A percentile compares a stretch with the other conserved stretches of the same genome.
phyloP scores from a whole-genome alignment of 1,140 invertebrate species.

The Camponotus floridanus region DNA sequence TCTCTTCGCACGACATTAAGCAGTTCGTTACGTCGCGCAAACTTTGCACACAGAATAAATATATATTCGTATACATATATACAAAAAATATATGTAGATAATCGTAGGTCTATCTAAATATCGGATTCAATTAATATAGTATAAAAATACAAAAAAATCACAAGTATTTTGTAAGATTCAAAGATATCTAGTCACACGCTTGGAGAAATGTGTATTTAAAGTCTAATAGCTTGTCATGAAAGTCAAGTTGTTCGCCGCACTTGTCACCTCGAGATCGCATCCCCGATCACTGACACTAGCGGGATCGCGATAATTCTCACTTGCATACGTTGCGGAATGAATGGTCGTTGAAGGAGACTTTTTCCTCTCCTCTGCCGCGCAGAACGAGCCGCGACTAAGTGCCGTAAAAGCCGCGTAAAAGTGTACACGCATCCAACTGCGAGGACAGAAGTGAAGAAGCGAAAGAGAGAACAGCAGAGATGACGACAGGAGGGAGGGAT shows the following conservation, averaged over 20 bases:
- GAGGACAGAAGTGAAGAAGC: slow-evolving; percentile 52
- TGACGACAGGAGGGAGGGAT: slow-evolving; percentile 20
- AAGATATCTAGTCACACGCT: slow-evolving; percentile 4
- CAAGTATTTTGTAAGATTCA: not conserved
- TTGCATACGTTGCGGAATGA: slow-evolving; percentile 69
- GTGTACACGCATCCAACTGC: slow-evolving; percentile 60
- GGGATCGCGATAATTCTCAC: slow-evolving; percentile 51
- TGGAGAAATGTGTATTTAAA: not conserved
- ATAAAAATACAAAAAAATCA: not conserved
- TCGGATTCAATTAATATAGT: not conserved
- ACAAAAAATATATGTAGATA: not conserved
- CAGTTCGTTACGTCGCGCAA: slow-evolving; percentile 13
- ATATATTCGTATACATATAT: not conserved
- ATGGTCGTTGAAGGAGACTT: slow-evolving; percentile 37
- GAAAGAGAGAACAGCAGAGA: slow-evolving; percentile 40
- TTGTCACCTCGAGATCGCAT: slow-evolving; percentile 24
- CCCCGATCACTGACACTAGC: slow-evolving; percentile 28
- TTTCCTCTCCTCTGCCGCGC: slow-evolving; percentile 53
- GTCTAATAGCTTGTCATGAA: slow-evolving; percentile 15
- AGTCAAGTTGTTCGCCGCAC: slow-evolving; percentile 28
- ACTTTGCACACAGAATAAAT: not conserved
- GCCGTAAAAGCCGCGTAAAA: slow-evolving; percentile 74
- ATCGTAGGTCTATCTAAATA: not conserved
- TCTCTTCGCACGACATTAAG: not conserved
- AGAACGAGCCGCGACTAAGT: slow-evolving; percentile 72